Percentiles rank a stretch among this genome's conserved stretches.
Evolutionary conservation across 53 echinoderm and acorn worm genomes (phyloP).

Genomic region (Henricia sp.): DNA sequence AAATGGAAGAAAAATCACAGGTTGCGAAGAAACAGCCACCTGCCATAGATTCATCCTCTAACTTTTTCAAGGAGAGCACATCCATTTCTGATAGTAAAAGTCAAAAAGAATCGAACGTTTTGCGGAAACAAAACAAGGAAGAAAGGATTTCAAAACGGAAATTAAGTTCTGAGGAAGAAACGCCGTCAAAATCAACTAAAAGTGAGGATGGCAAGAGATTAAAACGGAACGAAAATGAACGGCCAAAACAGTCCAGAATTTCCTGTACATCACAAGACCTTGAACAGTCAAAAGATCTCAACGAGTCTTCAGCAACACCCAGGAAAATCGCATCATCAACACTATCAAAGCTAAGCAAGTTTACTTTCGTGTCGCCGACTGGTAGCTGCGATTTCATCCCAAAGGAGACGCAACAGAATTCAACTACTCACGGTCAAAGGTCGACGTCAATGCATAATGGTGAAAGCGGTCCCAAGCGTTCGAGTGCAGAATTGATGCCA

Average conservation of each 20-base stretch:
- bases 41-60: too few species aligned
- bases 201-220: conserved; percentile 13
- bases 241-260: neutral
- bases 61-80: neutral
- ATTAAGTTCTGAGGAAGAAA: conserved; percentile 29
- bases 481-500: neutral
- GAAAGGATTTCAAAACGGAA: conserved; percentile 1
- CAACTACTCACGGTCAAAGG: too few species aligned
- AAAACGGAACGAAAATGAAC: conserved; percentile 1
- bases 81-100: neutral
- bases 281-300: conserved; percentile 5
- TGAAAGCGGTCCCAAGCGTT: neutral
- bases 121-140: neutral
- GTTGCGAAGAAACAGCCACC: too few species aligned
- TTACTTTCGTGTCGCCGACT: conserved; percentile 60
- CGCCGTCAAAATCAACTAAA: neutral
- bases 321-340: conserved; percentile 53
- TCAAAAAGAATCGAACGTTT: neutral
- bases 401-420: neutral
- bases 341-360: conserved; percentile 67
- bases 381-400: neutral
- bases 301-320: conserved; percentile 23
- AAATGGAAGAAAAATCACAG: too few species aligned
- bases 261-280: neutral
- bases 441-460: neutral